Percentiles rank a stretch among this genome's conserved stretches.
Evolutionary conservation across 1,140 invertebrate species (phyloP).

Genomic region (Phortica variegata): DNA sequence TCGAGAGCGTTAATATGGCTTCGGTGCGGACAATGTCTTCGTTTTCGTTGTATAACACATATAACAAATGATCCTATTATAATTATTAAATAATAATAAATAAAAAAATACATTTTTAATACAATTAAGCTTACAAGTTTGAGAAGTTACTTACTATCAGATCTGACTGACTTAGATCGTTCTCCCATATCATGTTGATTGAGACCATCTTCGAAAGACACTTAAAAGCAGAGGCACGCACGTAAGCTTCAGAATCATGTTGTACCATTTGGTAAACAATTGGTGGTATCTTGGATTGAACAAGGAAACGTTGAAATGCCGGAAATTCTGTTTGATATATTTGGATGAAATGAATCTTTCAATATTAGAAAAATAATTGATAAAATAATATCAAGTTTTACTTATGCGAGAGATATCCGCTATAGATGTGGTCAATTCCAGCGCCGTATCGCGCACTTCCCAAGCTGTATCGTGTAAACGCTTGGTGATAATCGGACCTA

Average conservation of each 20-base stretch:
- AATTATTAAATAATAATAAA: conserved; percentile 3
- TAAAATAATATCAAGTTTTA: conserved; percentile 48
- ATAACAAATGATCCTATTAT: conserved; percentile 65
- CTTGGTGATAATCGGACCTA: conserved; percentile 67
- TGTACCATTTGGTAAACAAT: conserved; percentile 66
- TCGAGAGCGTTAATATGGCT: conserved; percentile 65
- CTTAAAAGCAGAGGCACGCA: conserved; percentile 69
- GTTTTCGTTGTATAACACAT: conserved; percentile 66
- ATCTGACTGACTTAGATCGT: conserved; percentile 62
- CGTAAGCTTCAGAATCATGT: conserved; percentile 71
- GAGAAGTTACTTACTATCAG: conserved; percentile 62
- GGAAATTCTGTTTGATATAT: conserved; percentile 66
- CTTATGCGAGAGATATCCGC: conserved; percentile 68
- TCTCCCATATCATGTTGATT: conserved; percentile 67
- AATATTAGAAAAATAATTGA: not conserved
- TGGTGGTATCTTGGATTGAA: conserved; percentile 66
- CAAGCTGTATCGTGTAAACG: conserved; percentile 71
- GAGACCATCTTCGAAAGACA: conserved; percentile 68
- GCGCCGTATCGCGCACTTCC: conserved; percentile 73
- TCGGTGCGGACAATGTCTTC: conserved; percentile 76
- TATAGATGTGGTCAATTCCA: conserved; percentile 71
- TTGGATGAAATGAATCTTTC: not conserved
- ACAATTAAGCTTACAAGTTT: not conserved
- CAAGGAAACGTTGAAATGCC: conserved; percentile 71
- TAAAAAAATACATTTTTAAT: no score